Evolutionary conservation across 2,113 vertebrate species (phyloP).

Genomic region (Taurulus bubalis): DNA sequence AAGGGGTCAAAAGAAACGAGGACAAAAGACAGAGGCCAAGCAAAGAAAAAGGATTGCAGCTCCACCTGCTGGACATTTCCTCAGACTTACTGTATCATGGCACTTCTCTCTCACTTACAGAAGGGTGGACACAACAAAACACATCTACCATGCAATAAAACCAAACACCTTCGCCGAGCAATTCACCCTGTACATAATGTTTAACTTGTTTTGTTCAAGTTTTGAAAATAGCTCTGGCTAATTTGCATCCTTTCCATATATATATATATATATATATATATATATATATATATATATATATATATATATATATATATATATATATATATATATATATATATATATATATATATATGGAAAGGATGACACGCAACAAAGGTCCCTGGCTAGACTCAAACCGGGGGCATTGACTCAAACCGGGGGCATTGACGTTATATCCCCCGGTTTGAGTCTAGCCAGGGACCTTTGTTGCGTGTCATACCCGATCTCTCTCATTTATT

Average conservation of each 20-base stretch:
- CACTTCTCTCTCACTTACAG: background rate
- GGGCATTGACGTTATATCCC: too few species aligned
- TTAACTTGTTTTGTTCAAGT: background rate
- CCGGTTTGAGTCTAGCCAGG: background rate
- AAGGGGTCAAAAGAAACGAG: conserved; percentile 22
- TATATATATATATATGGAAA: too few species aligned
- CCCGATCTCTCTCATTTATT: background rate
- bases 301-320: too few species aligned
- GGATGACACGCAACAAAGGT: too few species aligned
- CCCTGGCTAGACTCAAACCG: too few species aligned
- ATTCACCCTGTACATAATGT: background rate
- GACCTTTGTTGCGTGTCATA: background rate
- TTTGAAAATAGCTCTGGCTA: background rate
- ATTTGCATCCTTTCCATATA: background rate
- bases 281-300: too few species aligned
- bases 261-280: too few species aligned
- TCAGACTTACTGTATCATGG: background rate
- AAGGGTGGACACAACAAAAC: background rate
- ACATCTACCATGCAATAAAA: conserved; percentile 3
- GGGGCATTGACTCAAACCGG: too few species aligned
- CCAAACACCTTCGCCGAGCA: background rate
- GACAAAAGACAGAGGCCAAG: conserved; percentile 3
- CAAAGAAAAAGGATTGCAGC: conserved; percentile 32
- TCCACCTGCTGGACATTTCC: conserved; percentile 68
- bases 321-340: too few species aligned